Conservation (phyloP, 2,888 invertebrate genomes). For the Stramonita haemastoma region DNA sequence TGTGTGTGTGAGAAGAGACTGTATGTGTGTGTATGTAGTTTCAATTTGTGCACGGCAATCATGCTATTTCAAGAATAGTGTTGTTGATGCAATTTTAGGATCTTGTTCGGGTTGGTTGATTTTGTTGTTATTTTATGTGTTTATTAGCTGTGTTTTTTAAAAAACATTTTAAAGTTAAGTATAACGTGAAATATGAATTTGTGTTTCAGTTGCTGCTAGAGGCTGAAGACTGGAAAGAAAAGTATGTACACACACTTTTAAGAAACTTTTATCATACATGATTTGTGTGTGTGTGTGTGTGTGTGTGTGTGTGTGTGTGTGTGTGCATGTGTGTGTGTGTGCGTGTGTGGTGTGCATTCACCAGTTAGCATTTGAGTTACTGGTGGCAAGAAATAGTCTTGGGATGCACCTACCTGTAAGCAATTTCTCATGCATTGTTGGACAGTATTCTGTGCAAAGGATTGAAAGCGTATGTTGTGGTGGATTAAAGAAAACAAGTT, state of each 20-base stretch:
- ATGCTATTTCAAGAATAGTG: no score
- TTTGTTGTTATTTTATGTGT: not conserved
- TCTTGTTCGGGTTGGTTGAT: not conserved
- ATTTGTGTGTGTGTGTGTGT: not conserved
- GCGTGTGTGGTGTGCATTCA: no score
- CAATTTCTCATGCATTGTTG: no score
- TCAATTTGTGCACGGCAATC: constrained; percentile 1
- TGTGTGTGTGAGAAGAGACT: not conserved
- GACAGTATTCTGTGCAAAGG: no score
- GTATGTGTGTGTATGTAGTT: not conserved
- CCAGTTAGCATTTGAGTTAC: no score
- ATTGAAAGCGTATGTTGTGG: no score
- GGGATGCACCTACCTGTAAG: no score
- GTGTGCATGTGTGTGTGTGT: not conserved
- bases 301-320: not conserved
- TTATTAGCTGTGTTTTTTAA: not conserved
- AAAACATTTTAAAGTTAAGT: no score
- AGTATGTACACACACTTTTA: constrained; percentile 55
- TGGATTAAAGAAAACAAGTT: no score
- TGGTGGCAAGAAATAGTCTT: no score
- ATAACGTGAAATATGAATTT: not conserved
- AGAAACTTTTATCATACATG: not conserved
- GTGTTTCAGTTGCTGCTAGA: constrained; percentile 66
- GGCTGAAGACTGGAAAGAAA: constrained; percentile 73
- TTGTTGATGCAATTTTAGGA: not conserved